phyloP scores from a whole-genome alignment of 2,113 vertebrate genomes.

The Phycodurus eques region DNA sequence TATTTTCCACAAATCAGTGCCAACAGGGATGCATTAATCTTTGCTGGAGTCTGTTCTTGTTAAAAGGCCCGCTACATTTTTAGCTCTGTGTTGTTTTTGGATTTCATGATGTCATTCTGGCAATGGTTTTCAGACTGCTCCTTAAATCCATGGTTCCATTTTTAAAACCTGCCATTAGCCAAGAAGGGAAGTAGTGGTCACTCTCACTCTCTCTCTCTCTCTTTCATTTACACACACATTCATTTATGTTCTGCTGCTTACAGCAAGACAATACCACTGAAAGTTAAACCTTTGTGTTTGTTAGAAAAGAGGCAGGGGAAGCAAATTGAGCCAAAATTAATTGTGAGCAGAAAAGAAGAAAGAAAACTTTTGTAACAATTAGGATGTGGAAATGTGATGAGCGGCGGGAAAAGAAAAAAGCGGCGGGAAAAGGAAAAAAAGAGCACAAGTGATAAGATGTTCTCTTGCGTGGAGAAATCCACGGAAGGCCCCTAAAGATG shows the following conservation, averaged over 20 bases:
- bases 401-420: background rate
- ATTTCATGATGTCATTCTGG: conserved; percentile 45
- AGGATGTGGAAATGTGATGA: conserved; percentile 5
- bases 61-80: conserved; percentile 49
- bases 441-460: background rate
- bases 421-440: background rate
- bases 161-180: conserved; percentile 50
- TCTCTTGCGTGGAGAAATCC: background rate
- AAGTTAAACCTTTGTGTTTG: conserved; percentile 8
- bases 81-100: conserved; percentile 33
- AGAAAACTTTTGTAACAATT: conserved; percentile 6
- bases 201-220: background rate
- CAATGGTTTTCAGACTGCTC: conserved; percentile 23
- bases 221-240: background rate
- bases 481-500: background rate
- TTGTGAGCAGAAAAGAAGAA: conserved; percentile 13
- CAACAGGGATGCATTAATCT: conserved; percentile 43
- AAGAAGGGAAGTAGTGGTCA: conserved; percentile 28
- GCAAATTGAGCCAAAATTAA: conserved; percentile 13
- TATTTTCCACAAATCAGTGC: conserved; percentile 31
- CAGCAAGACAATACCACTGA: conserved; percentile 31
- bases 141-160: conserved; percentile 20
- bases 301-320: conserved; percentile 11
- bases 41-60: conserved; percentile 41
- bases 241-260: conserved; percentile 19